Evolutionary conservation across 2,797 vertebrate genomes (phyloP).

Genomic region (Denticeps clupeoides): DNA sequence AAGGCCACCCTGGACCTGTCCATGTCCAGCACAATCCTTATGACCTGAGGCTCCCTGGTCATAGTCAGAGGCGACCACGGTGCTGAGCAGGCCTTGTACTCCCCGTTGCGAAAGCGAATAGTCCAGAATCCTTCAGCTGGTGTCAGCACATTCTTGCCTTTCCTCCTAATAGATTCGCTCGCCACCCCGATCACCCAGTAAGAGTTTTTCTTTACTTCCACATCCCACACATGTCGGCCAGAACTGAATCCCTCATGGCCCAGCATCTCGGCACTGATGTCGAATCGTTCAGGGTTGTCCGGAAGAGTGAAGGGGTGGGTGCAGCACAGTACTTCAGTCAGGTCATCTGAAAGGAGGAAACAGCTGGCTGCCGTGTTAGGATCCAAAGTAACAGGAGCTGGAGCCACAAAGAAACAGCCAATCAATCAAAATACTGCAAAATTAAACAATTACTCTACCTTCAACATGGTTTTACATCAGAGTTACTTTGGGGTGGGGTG

Average conservation of each 20-base stretch:
- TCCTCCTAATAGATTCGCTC: conserved; percentile 58
- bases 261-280: conserved; percentile 62
- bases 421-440: no score
- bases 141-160: conserved; percentile 63
- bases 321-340: conserved; percentile 53
- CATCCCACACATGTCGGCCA: conserved; percentile 62
- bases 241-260: conserved; percentile 47
- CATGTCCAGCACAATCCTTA: conserved; percentile 63
- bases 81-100: conserved; percentile 68
- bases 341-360: conserved; percentile 61
- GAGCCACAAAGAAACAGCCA: neutral
- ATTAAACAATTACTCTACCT: no score
- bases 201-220: conserved; percentile 61
- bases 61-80: conserved; percentile 61
- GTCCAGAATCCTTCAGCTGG: conserved; percentile 68
- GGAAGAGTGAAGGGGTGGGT: conserved; percentile 56
- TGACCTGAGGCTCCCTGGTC: conserved; percentile 42
- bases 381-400: conserved; percentile 60
- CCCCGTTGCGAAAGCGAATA: conserved; percentile 60
- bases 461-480: no score
- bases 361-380: conserved; percentile 66
- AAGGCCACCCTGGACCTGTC: conserved; percentile 62
- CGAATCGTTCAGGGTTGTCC: conserved; percentile 63
- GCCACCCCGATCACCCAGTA: conserved; percentile 68
- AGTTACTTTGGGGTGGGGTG: no score